These are phyloP conservation scores for Drosophila subsilvestris DNA, from an alignment of 2,888 invertebrate species.

Conservation along the genomic window DNA sequence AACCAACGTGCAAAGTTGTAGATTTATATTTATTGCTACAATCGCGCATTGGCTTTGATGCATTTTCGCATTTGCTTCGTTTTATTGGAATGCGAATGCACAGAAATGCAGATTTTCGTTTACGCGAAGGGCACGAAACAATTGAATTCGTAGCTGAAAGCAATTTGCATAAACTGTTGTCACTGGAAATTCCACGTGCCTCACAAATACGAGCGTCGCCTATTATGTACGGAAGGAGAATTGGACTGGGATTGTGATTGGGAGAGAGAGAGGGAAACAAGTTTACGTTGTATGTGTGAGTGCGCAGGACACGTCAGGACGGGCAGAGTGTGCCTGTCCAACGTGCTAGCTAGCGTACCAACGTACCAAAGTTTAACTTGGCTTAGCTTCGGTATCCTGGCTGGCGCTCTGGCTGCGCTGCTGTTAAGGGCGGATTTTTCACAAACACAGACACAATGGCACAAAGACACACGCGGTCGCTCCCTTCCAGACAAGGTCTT, in stretches of 20 bases:
- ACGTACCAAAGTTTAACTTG: slow-evolving; percentile 72
- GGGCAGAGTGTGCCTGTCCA: slow-evolving; percentile 39
- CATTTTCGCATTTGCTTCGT: slow-evolving; percentile 29
- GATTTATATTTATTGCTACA: neutral
- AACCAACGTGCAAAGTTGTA: slow-evolving; percentile 47
- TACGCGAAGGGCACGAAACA: slow-evolving; percentile 30
- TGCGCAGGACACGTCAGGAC: slow-evolving; percentile 78
- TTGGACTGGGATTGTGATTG: slow-evolving; percentile 4
- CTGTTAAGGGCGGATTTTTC: slow-evolving; percentile 72
- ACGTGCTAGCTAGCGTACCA: slow-evolving; percentile 1
- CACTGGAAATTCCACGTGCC: slow-evolving; percentile 64
- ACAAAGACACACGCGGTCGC: slow-evolving; percentile 31
- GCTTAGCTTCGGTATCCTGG: slow-evolving; percentile 60
- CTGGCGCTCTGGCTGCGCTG: slow-evolving; percentile 29
- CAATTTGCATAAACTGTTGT: slow-evolving; percentile 27
- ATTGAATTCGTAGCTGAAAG: slow-evolving; percentile 14
- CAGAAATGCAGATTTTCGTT: slow-evolving; percentile 50
- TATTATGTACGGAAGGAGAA: slow-evolving; percentile 4
- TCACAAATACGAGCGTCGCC: slow-evolving; percentile 19
- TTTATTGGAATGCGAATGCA: slow-evolving; percentile 43
- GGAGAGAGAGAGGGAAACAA: slow-evolving; percentile 19
- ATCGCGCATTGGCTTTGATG: slow-evolving; percentile 34
- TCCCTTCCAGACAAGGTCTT: slow-evolving; percentile 33
- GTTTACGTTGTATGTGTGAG: slow-evolving; percentile 34
- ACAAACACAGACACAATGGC: slow-evolving; percentile 30